phyloP scores from a whole-genome alignment of 2,888 invertebrate genomes.

The Euplexia lucipara region DNA sequence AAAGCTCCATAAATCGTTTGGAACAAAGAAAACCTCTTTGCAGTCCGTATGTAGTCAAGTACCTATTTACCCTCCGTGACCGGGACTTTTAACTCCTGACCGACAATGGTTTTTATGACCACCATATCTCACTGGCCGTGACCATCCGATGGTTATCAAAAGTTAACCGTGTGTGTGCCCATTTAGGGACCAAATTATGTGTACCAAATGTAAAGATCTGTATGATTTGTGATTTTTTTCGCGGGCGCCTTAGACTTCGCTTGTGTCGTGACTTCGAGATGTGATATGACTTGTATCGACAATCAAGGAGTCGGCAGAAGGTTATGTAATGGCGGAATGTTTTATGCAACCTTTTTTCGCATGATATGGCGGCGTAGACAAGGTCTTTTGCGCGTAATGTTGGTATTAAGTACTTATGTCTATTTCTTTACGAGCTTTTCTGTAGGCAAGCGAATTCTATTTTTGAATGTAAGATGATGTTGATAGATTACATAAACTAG shows the following conservation, averaged over 20 bases:
- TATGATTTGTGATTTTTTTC: slow-evolving; percentile 68
- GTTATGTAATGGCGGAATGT: slow-evolving; percentile 64
- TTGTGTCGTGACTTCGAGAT: slow-evolving; percentile 52
- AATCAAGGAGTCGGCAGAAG: slow-evolving; percentile 57
- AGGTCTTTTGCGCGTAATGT: slow-evolving; percentile 57
- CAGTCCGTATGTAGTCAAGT: slow-evolving; percentile 50
- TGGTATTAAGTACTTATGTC: slow-evolving; percentile 34
- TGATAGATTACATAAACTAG: slow-evolving; percentile 12
- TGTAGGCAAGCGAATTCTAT: slow-evolving; percentile 24
- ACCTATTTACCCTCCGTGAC: slow-evolving; percentile 66
- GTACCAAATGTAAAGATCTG: slow-evolving; percentile 64
- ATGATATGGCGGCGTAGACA: slow-evolving; percentile 52
- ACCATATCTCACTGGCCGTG: slow-evolving; percentile 70
- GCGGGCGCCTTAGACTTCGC: slow-evolving; percentile 57
- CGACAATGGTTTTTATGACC: slow-evolving; percentile 73
- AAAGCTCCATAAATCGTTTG: slow-evolving; percentile 55
- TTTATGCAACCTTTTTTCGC: slow-evolving; percentile 63
- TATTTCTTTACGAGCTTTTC: slow-evolving; percentile 45
- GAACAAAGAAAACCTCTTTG: slow-evolving; percentile 61
- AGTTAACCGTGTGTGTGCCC: slow-evolving; percentile 61
- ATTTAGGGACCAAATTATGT: slow-evolving; percentile 61
- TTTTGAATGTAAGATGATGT: slow-evolving; percentile 33
- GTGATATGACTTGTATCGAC: slow-evolving; percentile 54
- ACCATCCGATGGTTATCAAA: slow-evolving; percentile 69
- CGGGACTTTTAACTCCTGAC: slow-evolving; percentile 69